These are phyloP conservation scores for Ferdinandea cuprea DNA, from an alignment of 2,888 invertebrate genomes.

Conservation along the genomic window DNA sequence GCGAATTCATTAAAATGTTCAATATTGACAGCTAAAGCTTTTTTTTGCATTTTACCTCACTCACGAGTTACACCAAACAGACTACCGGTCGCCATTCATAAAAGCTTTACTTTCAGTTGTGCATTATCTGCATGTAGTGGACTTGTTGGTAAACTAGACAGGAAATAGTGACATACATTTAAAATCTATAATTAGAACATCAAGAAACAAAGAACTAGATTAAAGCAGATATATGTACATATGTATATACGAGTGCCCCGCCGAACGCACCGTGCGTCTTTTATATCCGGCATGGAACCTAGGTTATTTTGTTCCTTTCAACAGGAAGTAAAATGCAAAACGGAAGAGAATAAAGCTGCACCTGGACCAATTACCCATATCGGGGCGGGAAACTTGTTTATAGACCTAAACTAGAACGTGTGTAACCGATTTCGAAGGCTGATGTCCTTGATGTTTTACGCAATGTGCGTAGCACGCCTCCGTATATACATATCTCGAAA, in stretches of 20 bases:
- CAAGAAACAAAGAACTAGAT: constrained; percentile 21
- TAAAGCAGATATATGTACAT: too few species aligned
- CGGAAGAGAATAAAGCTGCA: constrained; percentile 39
- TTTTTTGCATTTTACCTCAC: neutral
- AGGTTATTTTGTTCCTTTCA: constrained; percentile 40
- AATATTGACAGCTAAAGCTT: neutral
- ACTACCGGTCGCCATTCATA: constrained; percentile 39
- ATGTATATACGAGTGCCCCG: neutral
- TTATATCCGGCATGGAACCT: constrained; percentile 49
- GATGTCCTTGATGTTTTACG: constrained; percentile 33
- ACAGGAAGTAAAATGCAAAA: constrained; percentile 46
- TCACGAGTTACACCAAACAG: neutral
- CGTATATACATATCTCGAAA: constrained; percentile 18
- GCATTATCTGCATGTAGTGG: constrained; percentile 3
- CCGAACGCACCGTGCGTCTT: neutral
- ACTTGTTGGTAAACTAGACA: neutral
- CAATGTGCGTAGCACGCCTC: constrained; percentile 22
- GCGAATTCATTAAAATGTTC: neutral
- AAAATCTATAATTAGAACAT: constrained; percentile 21
- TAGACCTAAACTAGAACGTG: constrained; percentile 32
- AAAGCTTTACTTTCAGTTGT: constrained; percentile 21
- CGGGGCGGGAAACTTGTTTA: constrained; percentile 29
- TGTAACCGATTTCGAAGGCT: constrained; percentile 22
- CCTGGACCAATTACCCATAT: constrained; percentile 42
- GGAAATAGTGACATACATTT: neutral